Evolutionary conservation across 2,113 vertebrate genomes (phyloP).

Genomic region (Murina feae): DNA sequence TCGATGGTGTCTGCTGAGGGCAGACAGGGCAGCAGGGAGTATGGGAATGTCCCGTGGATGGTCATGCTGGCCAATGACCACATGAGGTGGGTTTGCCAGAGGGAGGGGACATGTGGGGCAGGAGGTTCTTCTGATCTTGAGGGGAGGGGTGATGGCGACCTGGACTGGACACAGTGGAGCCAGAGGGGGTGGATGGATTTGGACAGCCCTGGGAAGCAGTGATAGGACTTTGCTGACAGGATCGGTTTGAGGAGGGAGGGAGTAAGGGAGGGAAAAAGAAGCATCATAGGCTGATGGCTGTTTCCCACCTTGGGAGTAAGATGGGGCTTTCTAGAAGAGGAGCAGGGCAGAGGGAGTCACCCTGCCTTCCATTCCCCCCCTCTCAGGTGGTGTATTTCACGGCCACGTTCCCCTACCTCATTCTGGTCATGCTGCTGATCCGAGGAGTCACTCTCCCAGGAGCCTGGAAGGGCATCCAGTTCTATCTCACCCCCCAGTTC

Average conservation of each 20-base stretch:
- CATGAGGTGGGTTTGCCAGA: accelerated
- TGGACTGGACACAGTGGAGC: background rate
- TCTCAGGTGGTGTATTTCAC: constrained; percentile 87
- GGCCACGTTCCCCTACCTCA: constrained; percentile 87
- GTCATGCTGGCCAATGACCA: background rate
- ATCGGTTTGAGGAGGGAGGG: background rate
- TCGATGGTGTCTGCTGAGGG: background rate
- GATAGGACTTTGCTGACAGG: background rate
- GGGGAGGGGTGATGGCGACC: background rate
- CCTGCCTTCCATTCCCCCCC: background rate
- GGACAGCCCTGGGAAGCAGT: background rate
- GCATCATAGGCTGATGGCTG: background rate
- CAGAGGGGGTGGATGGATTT: background rate
- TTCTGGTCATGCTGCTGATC: constrained; percentile 85
- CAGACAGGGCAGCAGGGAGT: background rate
- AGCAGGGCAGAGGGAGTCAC: accelerated
- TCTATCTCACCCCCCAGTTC: constrained; percentile 87
- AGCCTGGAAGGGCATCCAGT: constrained; percentile 86
- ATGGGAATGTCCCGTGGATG: background rate
- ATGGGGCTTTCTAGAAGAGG: background rate
- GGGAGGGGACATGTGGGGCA: accelerated
- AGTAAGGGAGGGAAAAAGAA: background rate
- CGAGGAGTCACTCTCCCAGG: constrained; percentile 86
- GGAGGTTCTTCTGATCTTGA: background rate
- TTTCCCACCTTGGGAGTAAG: background rate